Conservation (phyloP, 2,113 vertebrate genomes). For the Anser brachyrhynchus region DNA sequence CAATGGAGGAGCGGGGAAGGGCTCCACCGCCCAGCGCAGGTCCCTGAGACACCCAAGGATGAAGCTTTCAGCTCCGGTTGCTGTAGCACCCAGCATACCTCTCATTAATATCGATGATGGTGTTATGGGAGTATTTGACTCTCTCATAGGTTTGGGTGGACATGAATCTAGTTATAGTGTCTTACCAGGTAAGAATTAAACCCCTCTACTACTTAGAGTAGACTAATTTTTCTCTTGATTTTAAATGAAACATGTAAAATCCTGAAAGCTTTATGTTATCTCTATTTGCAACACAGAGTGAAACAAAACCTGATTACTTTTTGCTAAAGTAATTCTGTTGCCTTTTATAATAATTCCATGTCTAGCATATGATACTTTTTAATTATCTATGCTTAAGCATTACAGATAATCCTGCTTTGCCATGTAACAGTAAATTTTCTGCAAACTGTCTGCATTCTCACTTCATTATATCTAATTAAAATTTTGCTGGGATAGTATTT, state of each 20-base stretch:
- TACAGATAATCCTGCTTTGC: neutral
- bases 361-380: neutral
- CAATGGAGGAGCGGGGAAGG: neutral
- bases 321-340: neutral
- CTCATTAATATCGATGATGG: conserved; percentile 63
- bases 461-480: neutral
- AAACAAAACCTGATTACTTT: neutral
- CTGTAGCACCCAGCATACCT: conserved; percentile 16
- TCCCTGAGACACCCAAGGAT: neutral
- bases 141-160: conserved; percentile 75
- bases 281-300: neutral
- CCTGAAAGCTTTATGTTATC: neutral
- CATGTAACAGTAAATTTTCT: neutral
- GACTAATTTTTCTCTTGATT: neutral
- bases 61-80: neutral
- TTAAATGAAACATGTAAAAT: neutral
- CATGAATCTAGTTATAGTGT: conserved; percentile 83
- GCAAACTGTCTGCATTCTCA: neutral
- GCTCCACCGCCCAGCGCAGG: neutral
- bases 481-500: neutral
- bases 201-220: neutral
- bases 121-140: conserved; percentile 71
- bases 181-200: conserved; percentile 85
- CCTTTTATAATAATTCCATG: neutral
- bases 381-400: neutral